A percentile compares a stretch with the other conserved stretches of the same genome.
Conservation (phyloP, 2,888 invertebrate species). For the Bhutanitis thaidina region DNA sequence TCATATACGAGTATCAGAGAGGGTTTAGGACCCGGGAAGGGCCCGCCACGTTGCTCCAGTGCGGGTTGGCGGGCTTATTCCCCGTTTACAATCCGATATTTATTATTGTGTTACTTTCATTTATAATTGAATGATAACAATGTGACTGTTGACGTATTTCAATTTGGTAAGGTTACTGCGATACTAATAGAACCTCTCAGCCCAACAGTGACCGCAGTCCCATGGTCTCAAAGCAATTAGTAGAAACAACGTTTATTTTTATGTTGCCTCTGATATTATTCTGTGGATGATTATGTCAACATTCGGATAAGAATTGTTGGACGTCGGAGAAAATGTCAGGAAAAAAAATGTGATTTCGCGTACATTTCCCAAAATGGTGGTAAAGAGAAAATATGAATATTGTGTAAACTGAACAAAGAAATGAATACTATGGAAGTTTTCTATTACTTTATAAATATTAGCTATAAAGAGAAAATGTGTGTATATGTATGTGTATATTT, state of each 20-base stretch:
- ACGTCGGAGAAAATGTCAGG: neutral
- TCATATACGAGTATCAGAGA: too few relatives aligned
- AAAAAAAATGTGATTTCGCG: neutral
- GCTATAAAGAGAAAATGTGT: too few relatives aligned
- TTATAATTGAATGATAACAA: neutral
- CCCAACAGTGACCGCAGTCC: slow-evolving; percentile 58
- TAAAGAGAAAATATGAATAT: neutral
- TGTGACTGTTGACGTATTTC: neutral
- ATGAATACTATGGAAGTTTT: too few relatives aligned
- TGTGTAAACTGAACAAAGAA: too few relatives aligned
- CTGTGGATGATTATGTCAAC: neutral
- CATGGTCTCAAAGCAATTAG: slow-evolving; percentile 73
- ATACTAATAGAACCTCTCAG: slow-evolving; percentile 41
- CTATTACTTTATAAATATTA: too few relatives aligned
- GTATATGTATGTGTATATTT: too few relatives aligned
- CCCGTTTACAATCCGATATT: too few relatives aligned
- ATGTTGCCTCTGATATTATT: slow-evolving; percentile 35
- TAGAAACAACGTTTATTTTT: slow-evolving; percentile 69
- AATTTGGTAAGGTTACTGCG: neutral
- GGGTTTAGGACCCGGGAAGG: too few relatives aligned
- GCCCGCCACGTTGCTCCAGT: too few relatives aligned
- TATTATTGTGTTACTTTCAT: too few relatives aligned
- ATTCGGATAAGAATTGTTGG: neutral
- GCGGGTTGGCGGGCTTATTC: too few relatives aligned
- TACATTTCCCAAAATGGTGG: neutral